Base-by-base conservation (phyloP, 2,797 vertebrate genomes). In the Ctenopoma kingsleyae region DNA sequence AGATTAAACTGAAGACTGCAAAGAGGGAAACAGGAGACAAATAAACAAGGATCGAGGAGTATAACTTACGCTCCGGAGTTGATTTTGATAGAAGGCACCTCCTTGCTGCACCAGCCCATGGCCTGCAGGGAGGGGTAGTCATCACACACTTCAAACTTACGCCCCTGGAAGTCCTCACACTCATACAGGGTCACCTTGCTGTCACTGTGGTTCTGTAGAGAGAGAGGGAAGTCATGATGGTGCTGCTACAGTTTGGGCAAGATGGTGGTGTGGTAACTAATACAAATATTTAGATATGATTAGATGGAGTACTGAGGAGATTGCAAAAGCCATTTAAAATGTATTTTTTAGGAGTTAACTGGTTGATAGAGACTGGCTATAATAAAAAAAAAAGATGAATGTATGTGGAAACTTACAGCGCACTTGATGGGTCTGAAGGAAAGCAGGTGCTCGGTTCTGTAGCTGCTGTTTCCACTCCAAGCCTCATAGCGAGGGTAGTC, bases 81-180 rank as follows among this genome's bases (percentile, higher is more conserved):
- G 92, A 99, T 94, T 94, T 97, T 98, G 91, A 99, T 95, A 49
- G 97, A 98, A 48, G 96, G 95, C 66, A 98, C 97, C 78, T 98
- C 96, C 89, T 98, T 98, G 94, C 93, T 97, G 91, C 96, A 94
- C 97, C 97, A 99, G 72, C 97, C 97, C 97, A 99, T 98, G 87
- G 97, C 97, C 91, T 98, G 96, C 84, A 99, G 94, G 2, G 97
- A 98, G 64, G 97, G 97, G 87, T 97, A 98, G 91, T 99, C 97
- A 7, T 99, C 97, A 1, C 92, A 97, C 83, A 99, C 92, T 92
- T 99, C 97, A 74, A 97, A 98, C 87, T 96, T 98, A 87, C 94
- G 95, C 56, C 97, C 97, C 91, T 97, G 96, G 93, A 99, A 98
- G 91, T 97, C 97, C 89, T 98, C 97, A 10, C 93, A 95, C 77